A percentile compares a stretch with the other conserved stretches of the same genome.
Evolutionary conservation across 1,140 invertebrate species (phyloP).

Genomic region (Papilio polytes): DNA sequence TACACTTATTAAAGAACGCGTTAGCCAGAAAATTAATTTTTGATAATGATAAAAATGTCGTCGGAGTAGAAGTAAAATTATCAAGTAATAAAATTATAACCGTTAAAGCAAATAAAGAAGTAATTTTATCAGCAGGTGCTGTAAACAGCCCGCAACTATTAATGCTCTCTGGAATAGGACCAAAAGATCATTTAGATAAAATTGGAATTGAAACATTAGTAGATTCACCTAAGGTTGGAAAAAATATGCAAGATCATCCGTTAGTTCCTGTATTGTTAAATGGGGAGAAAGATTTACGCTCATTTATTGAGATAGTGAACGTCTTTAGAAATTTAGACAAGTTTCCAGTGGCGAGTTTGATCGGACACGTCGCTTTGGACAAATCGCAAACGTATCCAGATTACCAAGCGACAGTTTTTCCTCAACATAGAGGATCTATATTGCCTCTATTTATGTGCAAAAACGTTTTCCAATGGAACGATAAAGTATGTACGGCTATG

Average conservation of each 20-base stretch:
- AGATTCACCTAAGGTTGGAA: conserved; percentile 87
- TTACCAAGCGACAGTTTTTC: conserved; percentile 59
- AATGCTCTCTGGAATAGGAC: conserved; percentile 77
- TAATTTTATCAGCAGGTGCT: conserved; percentile 82
- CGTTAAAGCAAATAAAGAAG: conserved; percentile 75
- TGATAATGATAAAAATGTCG: conserved; percentile 84
- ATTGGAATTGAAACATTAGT: conserved; percentile 68
- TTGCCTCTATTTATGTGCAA: conserved; percentile 87
- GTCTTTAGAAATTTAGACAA: conserved; percentile 46
- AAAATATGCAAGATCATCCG: conserved; percentile 89
- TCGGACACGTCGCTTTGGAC: conserved; percentile 51
- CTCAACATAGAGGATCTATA: conserved; percentile 74
- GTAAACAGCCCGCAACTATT: conserved; percentile 82
- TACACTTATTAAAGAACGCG: conserved; percentile 89
- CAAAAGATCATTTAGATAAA: conserved; percentile 67
- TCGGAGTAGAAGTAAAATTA: conserved; percentile 66
- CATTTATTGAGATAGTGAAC: conserved; percentile 44
- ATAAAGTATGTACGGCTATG: conserved; percentile 67
- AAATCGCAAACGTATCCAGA: conserved; percentile 61
- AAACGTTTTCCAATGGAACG: conserved; percentile 87
- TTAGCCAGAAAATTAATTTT: conserved; percentile 89
- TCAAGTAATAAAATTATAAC: conserved; percentile 66
- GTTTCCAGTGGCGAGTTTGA: conserved; percentile 48
- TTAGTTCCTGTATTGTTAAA: conserved; percentile 87
- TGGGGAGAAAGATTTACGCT: conserved; percentile 65